Evolutionary conservation across 2,113 vertebrate species (phyloP).

Genomic region (Loxodonta africana): DNA sequence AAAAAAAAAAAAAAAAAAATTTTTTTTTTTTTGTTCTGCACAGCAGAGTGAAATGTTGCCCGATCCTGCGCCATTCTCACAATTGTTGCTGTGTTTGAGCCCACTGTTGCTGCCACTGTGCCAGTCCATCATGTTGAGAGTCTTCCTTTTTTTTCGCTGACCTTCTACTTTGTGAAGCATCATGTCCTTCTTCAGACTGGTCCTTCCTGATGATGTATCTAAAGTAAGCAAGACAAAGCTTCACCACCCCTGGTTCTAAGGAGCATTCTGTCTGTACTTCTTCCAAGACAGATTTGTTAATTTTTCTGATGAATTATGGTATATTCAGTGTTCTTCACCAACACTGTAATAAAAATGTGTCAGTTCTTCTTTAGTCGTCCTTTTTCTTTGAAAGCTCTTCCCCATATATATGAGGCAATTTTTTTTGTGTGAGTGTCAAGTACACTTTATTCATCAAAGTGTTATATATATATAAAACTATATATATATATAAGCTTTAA

Average conservation of each 20-base stretch:
- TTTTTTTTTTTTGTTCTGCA: too few species aligned
- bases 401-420: neutral
- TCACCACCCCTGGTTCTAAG: too few species aligned
- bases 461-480: neutral
- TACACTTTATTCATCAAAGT: neutral
- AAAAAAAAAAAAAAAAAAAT: too few species aligned
- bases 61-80: neutral
- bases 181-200: neutral
- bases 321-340: too few species aligned
- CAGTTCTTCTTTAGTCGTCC: neutral
- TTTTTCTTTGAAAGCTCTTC: neutral
- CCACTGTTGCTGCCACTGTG: neutral
- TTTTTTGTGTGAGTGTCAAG: neutral
- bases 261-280: too few species aligned
- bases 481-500: neutral
- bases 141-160: neutral
- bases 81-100: neutral
- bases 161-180: neutral
- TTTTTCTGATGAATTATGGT: too few species aligned
- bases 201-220: neutral
- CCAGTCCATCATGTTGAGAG: neutral
- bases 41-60: neutral
- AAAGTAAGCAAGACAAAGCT: neutral
- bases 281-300: too few species aligned
- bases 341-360: too few species aligned